Percentiles rank a stretch among this genome's conserved stretches.
Evolutionary conservation across 2,797 vertebrate genomes (phyloP).

Genomic region (Cryptoprocta ferox): DNA sequence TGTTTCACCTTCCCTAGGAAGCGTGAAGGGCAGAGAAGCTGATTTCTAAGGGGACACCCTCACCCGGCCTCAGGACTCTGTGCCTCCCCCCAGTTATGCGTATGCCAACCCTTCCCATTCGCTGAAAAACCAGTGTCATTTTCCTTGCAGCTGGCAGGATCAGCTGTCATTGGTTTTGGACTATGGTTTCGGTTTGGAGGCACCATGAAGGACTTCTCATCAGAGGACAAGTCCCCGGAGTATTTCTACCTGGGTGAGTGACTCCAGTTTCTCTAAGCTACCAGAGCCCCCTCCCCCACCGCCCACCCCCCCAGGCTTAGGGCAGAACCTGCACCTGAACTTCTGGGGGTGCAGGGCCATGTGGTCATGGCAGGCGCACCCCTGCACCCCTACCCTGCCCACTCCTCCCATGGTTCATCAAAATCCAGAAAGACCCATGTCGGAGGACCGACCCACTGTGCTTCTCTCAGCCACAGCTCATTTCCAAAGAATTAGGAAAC

Average conservation of each 20-base stretch:
- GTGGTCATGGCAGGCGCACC: not conserved
- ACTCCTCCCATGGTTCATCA: not conserved
- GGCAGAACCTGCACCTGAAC: not conserved
- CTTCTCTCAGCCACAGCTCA: not conserved
- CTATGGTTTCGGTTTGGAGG: slow-evolving; percentile 96
- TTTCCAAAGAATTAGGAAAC: not conserved
- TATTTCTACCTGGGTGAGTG: slow-evolving; percentile 95
- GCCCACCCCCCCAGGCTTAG: not conserved
- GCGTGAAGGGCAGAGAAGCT: not conserved
- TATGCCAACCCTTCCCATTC: rapidly evolving
- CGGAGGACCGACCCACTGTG: rapidly evolving
- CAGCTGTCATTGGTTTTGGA: slow-evolving; percentile 94
- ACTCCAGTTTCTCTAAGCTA: not conserved
- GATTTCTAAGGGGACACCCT: not conserved
- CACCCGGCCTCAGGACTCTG: not conserved
- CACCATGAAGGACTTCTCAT: slow-evolving; percentile 86
- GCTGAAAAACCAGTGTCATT: slow-evolving; percentile 7
- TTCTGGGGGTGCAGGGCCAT: not conserved
- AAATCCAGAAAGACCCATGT: not conserved
- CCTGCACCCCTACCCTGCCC: not conserved
- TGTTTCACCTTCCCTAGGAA: not conserved
- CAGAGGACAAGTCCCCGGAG: slow-evolving; percentile 89
- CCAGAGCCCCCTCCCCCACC: not conserved
- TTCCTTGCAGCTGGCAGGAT: slow-evolving; percentile 92
- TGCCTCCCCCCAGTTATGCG: rapidly evolving